These are phyloP conservation scores for Phyllotreta cruciferae DNA, from an alignment of 2,888 invertebrate genomes.

Conservation along the genomic window DNA sequence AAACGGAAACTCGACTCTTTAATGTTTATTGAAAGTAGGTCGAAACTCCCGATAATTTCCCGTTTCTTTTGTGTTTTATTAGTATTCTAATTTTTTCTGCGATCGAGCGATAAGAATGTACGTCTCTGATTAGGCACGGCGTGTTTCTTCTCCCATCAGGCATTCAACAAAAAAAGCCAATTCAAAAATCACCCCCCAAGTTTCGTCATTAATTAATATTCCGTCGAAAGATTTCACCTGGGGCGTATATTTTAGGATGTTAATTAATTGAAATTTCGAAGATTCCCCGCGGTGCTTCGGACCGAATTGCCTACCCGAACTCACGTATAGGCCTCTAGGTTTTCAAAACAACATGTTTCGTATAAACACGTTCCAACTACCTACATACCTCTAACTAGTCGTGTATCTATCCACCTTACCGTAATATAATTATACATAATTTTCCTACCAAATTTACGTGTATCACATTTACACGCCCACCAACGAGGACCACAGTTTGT, in stretches of 20 bases:
- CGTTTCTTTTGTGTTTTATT: not conserved
- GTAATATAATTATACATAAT: too few relatives aligned
- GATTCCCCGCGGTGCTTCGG: constrained; percentile 17
- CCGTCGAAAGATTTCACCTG: constrained; percentile 22
- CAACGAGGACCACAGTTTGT: too few relatives aligned
- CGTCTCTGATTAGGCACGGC: not conserved
- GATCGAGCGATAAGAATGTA: not conserved
- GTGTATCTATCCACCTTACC: too few relatives aligned
- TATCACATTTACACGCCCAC: too few relatives aligned
- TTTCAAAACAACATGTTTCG: constrained; percentile 29
- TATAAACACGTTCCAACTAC: constrained; percentile 11
- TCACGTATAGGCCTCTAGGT: constrained; percentile 21
- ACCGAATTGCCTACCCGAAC: constrained; percentile 11
- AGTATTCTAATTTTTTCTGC: not conserved
- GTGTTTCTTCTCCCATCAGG: not conserved
- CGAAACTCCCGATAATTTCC: not conserved
- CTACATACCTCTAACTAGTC: not conserved
- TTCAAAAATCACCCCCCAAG: constrained; percentile 2
- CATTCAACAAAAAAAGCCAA: constrained; percentile 2
- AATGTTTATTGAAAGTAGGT: not conserved
- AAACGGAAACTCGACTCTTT: not conserved
- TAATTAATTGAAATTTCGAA: constrained; percentile 28
- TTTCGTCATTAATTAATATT: constrained; percentile 22
- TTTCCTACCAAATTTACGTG: too few relatives aligned
- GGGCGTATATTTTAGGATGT: constrained; percentile 25